A percentile compares a stretch with the other conserved stretches of the same genome.
These are phyloP conservation scores for Nebria ingens DNA, from an alignment of 1,140 invertebrate species.

Conservation along the genomic window DNA sequence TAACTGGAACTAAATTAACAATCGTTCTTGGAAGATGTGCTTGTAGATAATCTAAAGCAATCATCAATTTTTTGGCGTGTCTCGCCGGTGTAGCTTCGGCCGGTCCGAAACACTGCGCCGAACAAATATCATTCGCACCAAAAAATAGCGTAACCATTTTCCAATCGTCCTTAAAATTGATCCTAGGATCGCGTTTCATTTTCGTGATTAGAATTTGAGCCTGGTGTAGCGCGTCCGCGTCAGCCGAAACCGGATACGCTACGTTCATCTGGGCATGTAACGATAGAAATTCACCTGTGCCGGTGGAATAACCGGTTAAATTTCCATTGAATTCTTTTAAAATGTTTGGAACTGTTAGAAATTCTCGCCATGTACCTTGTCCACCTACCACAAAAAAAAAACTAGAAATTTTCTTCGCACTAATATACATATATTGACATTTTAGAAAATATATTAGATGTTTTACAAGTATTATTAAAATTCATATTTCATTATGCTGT, in stretches of 20 bases:
- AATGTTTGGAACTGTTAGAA: conserved; percentile 60
- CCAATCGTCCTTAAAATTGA: conserved; percentile 60
- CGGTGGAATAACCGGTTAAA: conserved; percentile 55
- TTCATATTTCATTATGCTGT: too few relatives aligned
- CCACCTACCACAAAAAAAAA: too few relatives aligned
- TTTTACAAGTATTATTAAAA: too few relatives aligned
- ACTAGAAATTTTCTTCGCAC: too few relatives aligned
- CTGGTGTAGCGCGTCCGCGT: conserved; percentile 50
- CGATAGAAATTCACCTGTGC: conserved; percentile 58
- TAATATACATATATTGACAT: too few relatives aligned
- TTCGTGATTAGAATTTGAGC: conserved; percentile 48
- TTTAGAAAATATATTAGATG: too few relatives aligned
- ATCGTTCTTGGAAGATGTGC: conserved; percentile 58
- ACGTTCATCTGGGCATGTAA: conserved; percentile 53
- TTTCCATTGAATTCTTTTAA: conserved; percentile 60
- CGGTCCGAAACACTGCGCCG: conserved; percentile 56
- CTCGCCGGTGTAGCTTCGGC: conserved; percentile 45
- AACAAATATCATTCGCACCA: conserved; percentile 76
- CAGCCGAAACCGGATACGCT: conserved; percentile 58
- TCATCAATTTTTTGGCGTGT: conserved; percentile 51
- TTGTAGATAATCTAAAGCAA: conserved; percentile 56
- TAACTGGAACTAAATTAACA: conserved; percentile 63
- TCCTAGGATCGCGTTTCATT: conserved; percentile 49
- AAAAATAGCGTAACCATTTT: conserved; percentile 82
- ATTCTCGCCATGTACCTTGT: conserved; percentile 54